Percentiles rank a stretch among this genome's conserved stretches.
Evolutionary conservation across 1,140 invertebrate genomes (phyloP).

Genomic region (Thrips palmi): DNA sequence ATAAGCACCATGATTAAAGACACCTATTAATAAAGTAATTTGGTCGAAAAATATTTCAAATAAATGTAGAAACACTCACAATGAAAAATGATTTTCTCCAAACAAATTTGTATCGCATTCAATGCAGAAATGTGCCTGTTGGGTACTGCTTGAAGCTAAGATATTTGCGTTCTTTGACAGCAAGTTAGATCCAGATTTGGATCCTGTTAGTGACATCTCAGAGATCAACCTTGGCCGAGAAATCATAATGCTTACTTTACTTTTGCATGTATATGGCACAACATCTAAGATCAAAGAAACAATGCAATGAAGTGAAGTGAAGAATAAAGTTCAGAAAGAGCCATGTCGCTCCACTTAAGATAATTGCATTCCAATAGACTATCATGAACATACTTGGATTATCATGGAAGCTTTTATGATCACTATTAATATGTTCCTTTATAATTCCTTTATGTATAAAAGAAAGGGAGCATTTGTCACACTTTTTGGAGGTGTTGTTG

Average conservation of each 20-base stretch:
- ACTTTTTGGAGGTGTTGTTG: conserved; percentile 38
- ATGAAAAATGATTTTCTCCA: conserved; percentile 43
- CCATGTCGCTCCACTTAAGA: conserved; percentile 6
- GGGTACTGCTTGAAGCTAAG: conserved; percentile 1
- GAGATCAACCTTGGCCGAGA: conserved; percentile 2
- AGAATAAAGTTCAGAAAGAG: background rate
- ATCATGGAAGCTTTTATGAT: conserved; percentile 14
- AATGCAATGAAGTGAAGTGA: background rate
- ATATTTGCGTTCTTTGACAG: conserved; percentile 4
- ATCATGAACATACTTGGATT: conserved; percentile 6
- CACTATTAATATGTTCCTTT: conserved; percentile 23
- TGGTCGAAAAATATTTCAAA: conserved; percentile 9
- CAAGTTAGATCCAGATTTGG: conserved; percentile 5
- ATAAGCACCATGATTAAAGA: too few species aligned
- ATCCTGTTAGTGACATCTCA: background rate
- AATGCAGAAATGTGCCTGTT: conserved; percentile 28
- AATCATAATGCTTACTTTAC: conserved; percentile 9
- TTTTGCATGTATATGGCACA: conserved; percentile 1
- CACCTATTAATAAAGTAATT: too few species aligned
- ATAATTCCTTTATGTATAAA: conserved; percentile 43
- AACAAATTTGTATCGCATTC: conserved; percentile 49
- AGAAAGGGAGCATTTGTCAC: conserved; percentile 44
- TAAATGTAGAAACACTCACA: conserved; percentile 28
- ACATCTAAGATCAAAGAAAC: conserved; percentile 1
- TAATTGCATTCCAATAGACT: background rate